phyloP scores from a whole-genome alignment of 2,888 invertebrate species.

The Platypus cylindrus region DNA sequence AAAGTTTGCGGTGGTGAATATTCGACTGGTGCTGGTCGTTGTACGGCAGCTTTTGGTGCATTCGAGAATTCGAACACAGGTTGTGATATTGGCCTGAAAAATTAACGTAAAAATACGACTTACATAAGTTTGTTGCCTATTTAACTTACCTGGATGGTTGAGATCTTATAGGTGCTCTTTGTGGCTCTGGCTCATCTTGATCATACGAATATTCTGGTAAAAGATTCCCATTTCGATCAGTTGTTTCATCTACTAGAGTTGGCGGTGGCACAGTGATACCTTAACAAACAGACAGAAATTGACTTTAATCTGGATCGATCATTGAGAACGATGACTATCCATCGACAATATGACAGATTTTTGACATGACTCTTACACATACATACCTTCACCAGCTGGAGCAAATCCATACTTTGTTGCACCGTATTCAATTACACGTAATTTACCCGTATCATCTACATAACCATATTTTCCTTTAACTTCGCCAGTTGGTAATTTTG shows the following conservation, averaged over 20 bases:
- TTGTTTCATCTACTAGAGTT: slow-evolving; percentile 47
- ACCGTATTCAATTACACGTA: slow-evolving; percentile 69
- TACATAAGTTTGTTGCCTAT: slow-evolving; percentile 23
- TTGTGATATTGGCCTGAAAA: slow-evolving; percentile 29
- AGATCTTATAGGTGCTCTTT: slow-evolving; percentile 21
- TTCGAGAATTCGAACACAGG: too few species aligned
- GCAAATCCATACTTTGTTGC: slow-evolving; percentile 81
- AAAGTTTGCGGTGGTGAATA: slow-evolving; percentile 14
- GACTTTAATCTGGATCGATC: neutral
- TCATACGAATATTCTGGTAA: slow-evolving; percentile 35
- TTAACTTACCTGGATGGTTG: slow-evolving; percentile 12
- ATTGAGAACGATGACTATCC: too few species aligned
- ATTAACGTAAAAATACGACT: slow-evolving; percentile 30
- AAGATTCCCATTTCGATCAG: slow-evolving; percentile 31
- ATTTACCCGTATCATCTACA: slow-evolving; percentile 69
- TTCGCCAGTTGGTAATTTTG: slow-evolving; percentile 66
- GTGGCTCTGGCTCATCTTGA: slow-evolving; percentile 21
- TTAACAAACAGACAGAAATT: slow-evolving; percentile 1
- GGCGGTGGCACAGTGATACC: slow-evolving; percentile 60
- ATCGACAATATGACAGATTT: too few species aligned
- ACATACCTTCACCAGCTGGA: slow-evolving; percentile 62
- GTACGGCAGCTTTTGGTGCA: slow-evolving; percentile 15
- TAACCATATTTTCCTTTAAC: slow-evolving; percentile 87
- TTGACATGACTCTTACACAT: too few species aligned
- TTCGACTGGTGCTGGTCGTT: slow-evolving; percentile 14